phyloP scores from a whole-genome alignment of 2,113 vertebrate genomes.

The Irena cyanogastra region DNA sequence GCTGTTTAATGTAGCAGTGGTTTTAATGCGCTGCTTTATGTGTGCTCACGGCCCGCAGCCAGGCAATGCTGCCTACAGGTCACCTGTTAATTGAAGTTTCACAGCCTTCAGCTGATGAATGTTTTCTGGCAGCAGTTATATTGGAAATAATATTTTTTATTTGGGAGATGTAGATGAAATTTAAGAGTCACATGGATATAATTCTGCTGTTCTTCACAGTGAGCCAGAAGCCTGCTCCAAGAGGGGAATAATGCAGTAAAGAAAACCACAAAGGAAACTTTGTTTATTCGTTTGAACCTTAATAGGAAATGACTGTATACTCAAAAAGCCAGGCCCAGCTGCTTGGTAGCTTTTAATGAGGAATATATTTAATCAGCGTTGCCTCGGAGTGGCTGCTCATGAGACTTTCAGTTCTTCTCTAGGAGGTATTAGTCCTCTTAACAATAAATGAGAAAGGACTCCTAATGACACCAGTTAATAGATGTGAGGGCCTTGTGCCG shows the following conservation, averaged over 20 bases:
- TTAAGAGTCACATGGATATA: background rate
- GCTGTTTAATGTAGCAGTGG: background rate
- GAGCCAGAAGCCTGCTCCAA: background rate
- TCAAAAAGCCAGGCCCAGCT: background rate
- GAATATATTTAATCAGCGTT: background rate
- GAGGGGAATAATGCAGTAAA: background rate
- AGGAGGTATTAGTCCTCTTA: background rate
- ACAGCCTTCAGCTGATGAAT: background rate
- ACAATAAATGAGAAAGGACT: background rate
- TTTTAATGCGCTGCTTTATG: background rate
- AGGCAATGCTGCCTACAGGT: background rate
- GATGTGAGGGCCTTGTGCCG: background rate
- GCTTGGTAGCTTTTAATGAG: background rate
- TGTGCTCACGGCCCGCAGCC: background rate
- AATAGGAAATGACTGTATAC: background rate
- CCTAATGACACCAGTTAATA: conserved; percentile 48
- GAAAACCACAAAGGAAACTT: background rate
- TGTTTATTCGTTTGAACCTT: background rate
- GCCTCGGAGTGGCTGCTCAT: background rate
- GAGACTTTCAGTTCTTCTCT: background rate
- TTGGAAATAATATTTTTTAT: background rate
- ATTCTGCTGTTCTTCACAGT: background rate
- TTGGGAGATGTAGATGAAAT: background rate
- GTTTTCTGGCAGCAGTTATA: background rate
- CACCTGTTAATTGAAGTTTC: conserved; percentile 19